phyloP scores from a whole-genome alignment of 2,888 invertebrate species.

The Drosophila formosana region DNA sequence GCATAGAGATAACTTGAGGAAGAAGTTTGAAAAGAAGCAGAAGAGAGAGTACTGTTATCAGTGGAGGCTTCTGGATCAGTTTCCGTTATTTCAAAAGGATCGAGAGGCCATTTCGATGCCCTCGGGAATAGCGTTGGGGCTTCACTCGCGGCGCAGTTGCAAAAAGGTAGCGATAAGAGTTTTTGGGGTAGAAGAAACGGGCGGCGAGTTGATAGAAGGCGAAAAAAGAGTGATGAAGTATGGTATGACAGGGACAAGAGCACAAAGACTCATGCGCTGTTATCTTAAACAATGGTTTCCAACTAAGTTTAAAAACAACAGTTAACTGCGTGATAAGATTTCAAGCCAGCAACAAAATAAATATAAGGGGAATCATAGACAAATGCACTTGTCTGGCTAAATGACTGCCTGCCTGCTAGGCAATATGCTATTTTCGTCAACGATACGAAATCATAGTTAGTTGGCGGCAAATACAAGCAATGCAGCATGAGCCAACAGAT shows the following conservation, averaged over 20 bases:
- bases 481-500: slow-evolving; percentile 2
- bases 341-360: slow-evolving; percentile 41
- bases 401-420: slow-evolving; percentile 1
- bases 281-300: slow-evolving; percentile 57
- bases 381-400: slow-evolving; percentile 53
- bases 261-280: slow-evolving; percentile 55
- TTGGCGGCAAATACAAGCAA: not conserved
- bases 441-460: slow-evolving; percentile 14
- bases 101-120: not conserved
- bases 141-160: slow-evolving; percentile 38
- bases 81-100: slow-evolving; percentile 18
- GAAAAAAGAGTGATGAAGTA: slow-evolving; percentile 32
- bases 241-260: slow-evolving; percentile 32
- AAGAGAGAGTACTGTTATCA: not conserved
- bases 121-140: slow-evolving; percentile 12
- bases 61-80: not conserved
- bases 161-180: slow-evolving; percentile 43
- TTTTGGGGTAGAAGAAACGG: slow-evolving; percentile 21
- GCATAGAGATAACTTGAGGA: not conserved
- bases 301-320: slow-evolving; percentile 75
- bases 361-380: slow-evolving; percentile 34
- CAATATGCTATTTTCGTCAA: slow-evolving; percentile 43
- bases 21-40: not conserved
- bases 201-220: slow-evolving; percentile 43
- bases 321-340: slow-evolving; percentile 71